Conservation (phyloP, 2,888 invertebrate genomes). For the Acronicta leporina region DNA sequence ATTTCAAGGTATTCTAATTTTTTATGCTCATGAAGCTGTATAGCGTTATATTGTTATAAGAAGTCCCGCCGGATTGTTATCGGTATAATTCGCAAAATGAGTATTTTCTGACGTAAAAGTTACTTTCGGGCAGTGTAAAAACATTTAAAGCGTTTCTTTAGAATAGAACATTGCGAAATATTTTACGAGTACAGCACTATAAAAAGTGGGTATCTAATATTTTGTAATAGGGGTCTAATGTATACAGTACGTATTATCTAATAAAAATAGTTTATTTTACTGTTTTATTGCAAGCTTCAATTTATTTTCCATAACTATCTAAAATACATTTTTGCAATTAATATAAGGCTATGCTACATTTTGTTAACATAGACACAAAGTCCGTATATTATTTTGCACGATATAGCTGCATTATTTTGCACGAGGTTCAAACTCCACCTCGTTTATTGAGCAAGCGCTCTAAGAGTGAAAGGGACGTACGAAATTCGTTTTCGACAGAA, state of each 20-base stretch:
- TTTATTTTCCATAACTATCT: too few relatives aligned
- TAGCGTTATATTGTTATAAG: conserved; percentile 20
- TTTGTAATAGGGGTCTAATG: too few relatives aligned
- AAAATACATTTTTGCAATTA: too few relatives aligned
- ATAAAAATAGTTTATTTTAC: not conserved
- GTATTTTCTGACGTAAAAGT: not conserved
- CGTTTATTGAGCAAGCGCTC: conserved; percentile 32
- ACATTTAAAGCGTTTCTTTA: not conserved
- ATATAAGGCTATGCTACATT: too few relatives aligned
- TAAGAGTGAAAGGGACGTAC: conserved; percentile 65
- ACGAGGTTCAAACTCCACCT: conserved; percentile 33
- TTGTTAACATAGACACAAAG: not conserved
- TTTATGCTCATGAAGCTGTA: conserved; percentile 25
- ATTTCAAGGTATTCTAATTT: conserved; percentile 35
- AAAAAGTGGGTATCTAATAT: too few relatives aligned
- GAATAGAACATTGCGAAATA: not conserved
- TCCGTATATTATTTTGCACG: conserved; percentile 27
- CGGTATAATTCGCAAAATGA: conserved; percentile 4
- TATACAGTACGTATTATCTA: too few relatives aligned
- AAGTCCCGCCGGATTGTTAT: not conserved
- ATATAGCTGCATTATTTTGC: conserved; percentile 36
- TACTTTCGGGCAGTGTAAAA: conserved; percentile 5
- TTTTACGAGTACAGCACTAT: not conserved
- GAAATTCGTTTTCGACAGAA: conserved; percentile 79
- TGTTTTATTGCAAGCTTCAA: not conserved